A percentile compares a stretch with the other conserved stretches of the same genome.
These are phyloP conservation scores for Furcifer pardalis DNA, from an alignment of 2,797 vertebrate genomes.

Conservation along the genomic window DNA sequence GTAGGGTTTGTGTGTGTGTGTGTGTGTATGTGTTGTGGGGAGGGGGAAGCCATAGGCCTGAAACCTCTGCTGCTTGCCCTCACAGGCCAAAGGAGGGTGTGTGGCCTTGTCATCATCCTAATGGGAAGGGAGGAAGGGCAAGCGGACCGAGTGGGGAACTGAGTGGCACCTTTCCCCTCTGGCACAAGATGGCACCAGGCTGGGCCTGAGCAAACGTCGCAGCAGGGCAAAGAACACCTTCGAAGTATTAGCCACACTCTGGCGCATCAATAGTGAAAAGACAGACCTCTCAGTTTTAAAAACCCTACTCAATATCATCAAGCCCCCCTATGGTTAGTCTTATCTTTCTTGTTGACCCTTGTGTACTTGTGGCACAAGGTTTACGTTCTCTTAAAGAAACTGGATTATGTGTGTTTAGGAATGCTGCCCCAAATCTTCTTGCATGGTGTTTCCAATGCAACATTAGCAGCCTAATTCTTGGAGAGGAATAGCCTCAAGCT, in stretches of 20 bases:
- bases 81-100: not conserved
- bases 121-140: not conserved
- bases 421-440: too few species aligned
- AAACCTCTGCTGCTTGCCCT: not conserved
- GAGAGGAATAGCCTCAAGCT: too few species aligned
- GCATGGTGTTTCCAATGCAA: too few species aligned
- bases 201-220: constrained; percentile 13
- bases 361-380: not conserved
- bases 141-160: not conserved
- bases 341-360: not conserved
- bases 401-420: not conserved
- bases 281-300: not conserved
- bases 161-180: not conserved
- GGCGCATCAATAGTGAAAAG: constrained; percentile 3
- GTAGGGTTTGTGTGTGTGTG: too few species aligned
- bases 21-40: too few species aligned
- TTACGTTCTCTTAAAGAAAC: not conserved
- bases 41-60: not conserved
- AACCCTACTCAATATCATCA: not conserved
- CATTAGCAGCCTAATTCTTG: too few species aligned
- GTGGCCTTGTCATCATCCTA: not conserved
- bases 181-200: not conserved
- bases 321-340: not conserved
- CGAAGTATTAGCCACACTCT: not conserved
- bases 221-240: constrained; percentile 8